phyloP scores from a whole-genome alignment of 1,140 invertebrate species.

The Formica exsecta region DNA sequence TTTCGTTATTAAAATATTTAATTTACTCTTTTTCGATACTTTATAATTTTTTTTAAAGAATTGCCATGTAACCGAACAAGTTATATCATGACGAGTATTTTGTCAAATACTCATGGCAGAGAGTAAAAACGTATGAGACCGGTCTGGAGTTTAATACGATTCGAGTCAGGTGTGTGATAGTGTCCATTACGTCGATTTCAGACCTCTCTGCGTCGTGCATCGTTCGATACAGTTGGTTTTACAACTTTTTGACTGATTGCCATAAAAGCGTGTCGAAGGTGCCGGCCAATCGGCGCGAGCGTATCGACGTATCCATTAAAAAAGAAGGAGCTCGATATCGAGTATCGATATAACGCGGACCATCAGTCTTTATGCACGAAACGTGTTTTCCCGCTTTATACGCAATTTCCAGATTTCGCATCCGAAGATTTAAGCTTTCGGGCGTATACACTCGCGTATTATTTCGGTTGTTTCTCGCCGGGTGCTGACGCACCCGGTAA shows the following conservation, averaged over 20 bases:
- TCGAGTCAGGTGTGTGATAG: slow-evolving; percentile 34
- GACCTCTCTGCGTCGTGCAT: slow-evolving; percentile 45
- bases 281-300: not conserved
- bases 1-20: not conserved
- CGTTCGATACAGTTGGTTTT: slow-evolving; percentile 28
- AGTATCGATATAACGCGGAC: slow-evolving; percentile 56
- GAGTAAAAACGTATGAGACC: not conserved
- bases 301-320: slow-evolving; percentile 70
- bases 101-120: not conserved
- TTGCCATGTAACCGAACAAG: not conserved
- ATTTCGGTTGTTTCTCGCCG: slow-evolving; percentile 29
- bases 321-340: slow-evolving; percentile 68
- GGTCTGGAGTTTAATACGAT: not conserved
- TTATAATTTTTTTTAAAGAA: not conserved
- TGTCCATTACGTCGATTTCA: slow-evolving; percentile 38
- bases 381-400: slow-evolving; percentile 39
- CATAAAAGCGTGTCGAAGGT: slow-evolving; percentile 64
- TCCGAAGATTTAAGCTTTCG: slow-evolving; percentile 12
- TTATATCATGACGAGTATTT: not conserved
- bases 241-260: slow-evolving; percentile 63
- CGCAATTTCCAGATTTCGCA: not conserved
- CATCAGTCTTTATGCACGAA: slow-evolving; percentile 25
- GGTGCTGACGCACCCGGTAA: slow-evolving; percentile 7
- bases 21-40: not conserved
- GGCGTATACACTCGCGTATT: not conserved